phyloP scores from a whole-genome alignment of 1,140 invertebrate genomes.

The Nephotettix cincticeps region DNA sequence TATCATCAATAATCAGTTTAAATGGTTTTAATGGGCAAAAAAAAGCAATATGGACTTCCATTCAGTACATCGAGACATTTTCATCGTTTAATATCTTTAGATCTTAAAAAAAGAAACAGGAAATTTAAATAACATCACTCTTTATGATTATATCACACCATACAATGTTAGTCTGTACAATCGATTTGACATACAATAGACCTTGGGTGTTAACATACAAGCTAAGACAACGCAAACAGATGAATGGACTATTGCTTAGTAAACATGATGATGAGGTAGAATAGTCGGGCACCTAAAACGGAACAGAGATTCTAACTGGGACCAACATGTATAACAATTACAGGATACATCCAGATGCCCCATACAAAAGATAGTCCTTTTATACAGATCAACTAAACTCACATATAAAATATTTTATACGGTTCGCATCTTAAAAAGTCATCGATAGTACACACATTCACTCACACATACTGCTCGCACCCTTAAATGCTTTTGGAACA shows the following conservation, averaged over 20 bases:
- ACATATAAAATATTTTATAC: constrained; percentile 17
- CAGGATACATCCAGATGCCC: background rate
- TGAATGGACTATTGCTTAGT: constrained; percentile 12
- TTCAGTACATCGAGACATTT: constrained; percentile 20
- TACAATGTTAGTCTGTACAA: constrained; percentile 18
- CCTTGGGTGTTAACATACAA: constrained; percentile 18
- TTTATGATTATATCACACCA: constrained; percentile 20
- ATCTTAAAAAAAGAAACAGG: constrained; percentile 22
- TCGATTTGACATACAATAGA: constrained; percentile 21
- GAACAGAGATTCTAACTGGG: constrained; percentile 7
- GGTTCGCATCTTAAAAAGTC: constrained; percentile 9
- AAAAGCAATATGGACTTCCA: constrained; percentile 4
- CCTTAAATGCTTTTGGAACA: background rate
- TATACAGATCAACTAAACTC: constrained; percentile 1
- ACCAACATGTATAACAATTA: constrained; percentile 6
- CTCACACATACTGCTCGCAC: background rate
- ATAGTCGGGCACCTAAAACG: constrained; percentile 13
- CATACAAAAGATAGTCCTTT: constrained; percentile 1
- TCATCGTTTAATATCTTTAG: constrained; percentile 21
- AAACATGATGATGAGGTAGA: constrained; percentile 14
- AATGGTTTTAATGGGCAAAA: constrained; percentile 11
- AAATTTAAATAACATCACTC: constrained; percentile 22
- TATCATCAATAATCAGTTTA: constrained; percentile 43
- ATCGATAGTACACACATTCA: background rate
- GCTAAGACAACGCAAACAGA: constrained; percentile 17